Base-by-base conservation (phyloP, 1,140 invertebrate species). In the Cotesia chilonis region DNA sequence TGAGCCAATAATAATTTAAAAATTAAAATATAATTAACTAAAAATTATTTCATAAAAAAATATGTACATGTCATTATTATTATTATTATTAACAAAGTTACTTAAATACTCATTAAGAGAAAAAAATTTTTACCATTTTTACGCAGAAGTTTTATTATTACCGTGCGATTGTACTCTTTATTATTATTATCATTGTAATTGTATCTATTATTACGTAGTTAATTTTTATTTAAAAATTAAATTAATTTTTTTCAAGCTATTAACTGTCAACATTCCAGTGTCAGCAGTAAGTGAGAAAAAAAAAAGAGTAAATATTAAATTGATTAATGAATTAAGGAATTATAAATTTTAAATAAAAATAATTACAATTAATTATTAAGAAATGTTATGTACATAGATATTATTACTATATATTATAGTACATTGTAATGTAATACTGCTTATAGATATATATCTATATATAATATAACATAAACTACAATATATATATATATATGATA, bases 381-480 rank as follows among this genome's bases (percentile, higher is more conserved):
- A 75, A 79, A 72, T 82, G 78, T 81, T 81, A 76, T 82, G 78
- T 80, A 79, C 64, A 79, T 82, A 80, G 54, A 78, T 75, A 80
- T 73, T 41, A 72, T 6, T 75, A 79, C 72, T 78, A 79, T 79
- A 47, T 47, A 47, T 47, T 47, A 47, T 47, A 47, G 41, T 47
- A 47, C 74, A 73, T 72, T 70, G 73, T 75, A 78, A 76, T 74
- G 73, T 79, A 82, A 84, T 47, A 74, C 73, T 77, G 82, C 82
- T 84, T 84, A 82, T 84, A 83, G 81, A 83, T 47, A 47, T 47
- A 47, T 47, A 6, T 47, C 28, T 28, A 28, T 28, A 28, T 28
- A 28, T 28, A 28, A 28, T 28, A 28, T 28, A 28, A 28, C 28
- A 28, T 28, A 28, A 28, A 28, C 2, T 28, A 28, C 28, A 28